Evolutionary conservation across 2,888 invertebrate genomes (phyloP), one percentile per base, ranked within the genome.

Genomic region (Meteorus colon): DNA sequence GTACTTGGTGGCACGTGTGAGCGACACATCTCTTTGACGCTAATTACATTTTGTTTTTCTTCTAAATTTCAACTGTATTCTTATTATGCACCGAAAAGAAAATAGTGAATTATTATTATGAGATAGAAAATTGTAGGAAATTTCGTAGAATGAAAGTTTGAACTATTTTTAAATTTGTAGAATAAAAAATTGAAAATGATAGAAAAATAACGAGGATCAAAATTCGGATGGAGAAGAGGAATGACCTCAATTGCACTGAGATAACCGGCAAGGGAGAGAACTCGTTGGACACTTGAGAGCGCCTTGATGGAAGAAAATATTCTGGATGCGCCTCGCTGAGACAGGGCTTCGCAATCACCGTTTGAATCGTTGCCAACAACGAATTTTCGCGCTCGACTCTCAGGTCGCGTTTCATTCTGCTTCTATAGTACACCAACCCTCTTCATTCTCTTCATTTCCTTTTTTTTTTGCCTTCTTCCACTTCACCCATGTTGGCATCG

Each of bases 271-370:
- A 69, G 72, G 75, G 74, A 74, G 80, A 79, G 77, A 78, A 72
- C 78, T 81, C 78, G 79, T 76, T 78, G 79, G 80, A 82, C 76
- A 76, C 67, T 75, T 70, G 78, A 78, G 73, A 31, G 70, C 55
- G 62, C 48, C 74, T 69, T 79, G 78, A 82, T 81, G 81, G 82
- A 81, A 81, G 82, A 80, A 84, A 85, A 86, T 87, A 85, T 87
- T 87, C 88, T 79, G 83, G 81, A 81, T 84, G 85, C 83, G 85
- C 79, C 80, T 78, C 84, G 86, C 84, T 84, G 86, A 87, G 87
- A 87, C 86, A 87, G 86, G 86, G 83, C 83, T 83, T 85, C 81
- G 86, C 88, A 87, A 88, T 88, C 87, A 87, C 86, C 82, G 84
- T 84, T 88, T 89, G 88, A 88, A 85, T 85, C 84, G 82, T 80